Percentiles rank a stretch among this genome's conserved stretches.
Evolutionary conservation across 2,113 vertebrate species (phyloP).

Genomic region (Periophthalmodon schlosseri): DNA sequence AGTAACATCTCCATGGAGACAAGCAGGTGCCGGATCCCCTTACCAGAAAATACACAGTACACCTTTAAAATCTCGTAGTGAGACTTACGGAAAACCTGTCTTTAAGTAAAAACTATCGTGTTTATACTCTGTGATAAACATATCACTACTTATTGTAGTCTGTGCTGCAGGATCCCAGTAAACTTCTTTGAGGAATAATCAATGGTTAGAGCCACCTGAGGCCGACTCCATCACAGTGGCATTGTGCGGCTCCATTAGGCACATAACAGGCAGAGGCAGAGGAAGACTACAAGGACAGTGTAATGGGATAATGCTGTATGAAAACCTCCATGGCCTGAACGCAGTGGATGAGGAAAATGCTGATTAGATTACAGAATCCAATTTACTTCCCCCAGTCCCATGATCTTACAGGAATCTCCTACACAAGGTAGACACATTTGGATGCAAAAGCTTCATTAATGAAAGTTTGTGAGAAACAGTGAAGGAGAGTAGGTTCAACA

Average conservation of each 20-base stretch:
- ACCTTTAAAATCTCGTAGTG: not conserved
- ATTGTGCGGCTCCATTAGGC: constrained; percentile 42
- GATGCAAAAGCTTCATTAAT: constrained; percentile 19
- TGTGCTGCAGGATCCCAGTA: not conserved
- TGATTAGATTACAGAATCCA: constrained; percentile 58
- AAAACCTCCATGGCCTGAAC: constrained; percentile 39
- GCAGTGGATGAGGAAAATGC: constrained; percentile 35
- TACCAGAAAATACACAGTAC: not conserved
- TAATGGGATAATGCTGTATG: constrained; percentile 48
- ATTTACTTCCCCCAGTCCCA: constrained; percentile 36
- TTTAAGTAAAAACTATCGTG: not conserved
- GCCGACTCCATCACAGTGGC: constrained; percentile 15
- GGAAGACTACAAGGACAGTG: constrained; percentile 21
- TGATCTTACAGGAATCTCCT: constrained; percentile 32
- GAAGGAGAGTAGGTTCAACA: constrained; percentile 6
- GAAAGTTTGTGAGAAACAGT: constrained; percentile 16
- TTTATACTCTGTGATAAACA: not conserved
- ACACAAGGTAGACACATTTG: constrained; percentile 15
- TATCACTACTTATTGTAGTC: not conserved
- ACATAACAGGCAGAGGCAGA: constrained; percentile 28
- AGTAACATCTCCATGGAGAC: not conserved
- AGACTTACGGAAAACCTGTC: too few relatives aligned
- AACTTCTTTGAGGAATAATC: constrained; percentile 2
- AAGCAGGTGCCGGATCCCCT: not conserved
- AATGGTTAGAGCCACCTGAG: constrained; percentile 21